Conservation (phyloP, 2,113 vertebrate species). For the Pollimyrus isidori region DNA sequence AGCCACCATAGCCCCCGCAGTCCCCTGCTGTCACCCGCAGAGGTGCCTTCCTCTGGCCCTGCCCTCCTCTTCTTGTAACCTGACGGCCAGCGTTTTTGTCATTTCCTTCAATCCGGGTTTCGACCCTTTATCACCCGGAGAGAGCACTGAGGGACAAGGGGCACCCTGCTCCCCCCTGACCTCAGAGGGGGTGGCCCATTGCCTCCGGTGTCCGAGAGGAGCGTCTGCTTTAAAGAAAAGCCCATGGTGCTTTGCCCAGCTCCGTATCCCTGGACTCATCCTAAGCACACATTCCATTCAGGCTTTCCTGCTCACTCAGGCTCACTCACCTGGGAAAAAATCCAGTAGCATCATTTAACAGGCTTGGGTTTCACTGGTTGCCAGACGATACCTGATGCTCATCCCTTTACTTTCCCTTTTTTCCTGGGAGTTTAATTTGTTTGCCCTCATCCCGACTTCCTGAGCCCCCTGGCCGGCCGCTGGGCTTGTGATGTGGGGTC, state of each 20-base stretch:
- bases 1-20: neutral
- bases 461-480: neutral
- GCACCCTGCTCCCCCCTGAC: conserved; percentile 23
- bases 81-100: conserved; percentile 60
- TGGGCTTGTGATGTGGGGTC: neutral
- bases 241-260: neutral
- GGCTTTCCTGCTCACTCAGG: neutral
- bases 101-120: conserved; percentile 39
- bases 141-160: conserved; percentile 46
- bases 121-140: conserved; percentile 23
- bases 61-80: conserved; percentile 46
- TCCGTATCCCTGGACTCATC: neutral
- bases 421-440: neutral
- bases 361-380: neutral
- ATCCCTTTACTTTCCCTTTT: neutral
- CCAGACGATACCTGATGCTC: neutral
- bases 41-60: conserved; percentile 33
- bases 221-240: neutral
- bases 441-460: neutral
- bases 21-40: neutral
- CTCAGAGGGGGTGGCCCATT: neutral
- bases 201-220: neutral
- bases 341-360: neutral
- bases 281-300: neutral
- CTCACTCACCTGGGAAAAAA: neutral